Conservation (phyloP, 2,113 vertebrate species). For the Macquaria ambigua region DNA sequence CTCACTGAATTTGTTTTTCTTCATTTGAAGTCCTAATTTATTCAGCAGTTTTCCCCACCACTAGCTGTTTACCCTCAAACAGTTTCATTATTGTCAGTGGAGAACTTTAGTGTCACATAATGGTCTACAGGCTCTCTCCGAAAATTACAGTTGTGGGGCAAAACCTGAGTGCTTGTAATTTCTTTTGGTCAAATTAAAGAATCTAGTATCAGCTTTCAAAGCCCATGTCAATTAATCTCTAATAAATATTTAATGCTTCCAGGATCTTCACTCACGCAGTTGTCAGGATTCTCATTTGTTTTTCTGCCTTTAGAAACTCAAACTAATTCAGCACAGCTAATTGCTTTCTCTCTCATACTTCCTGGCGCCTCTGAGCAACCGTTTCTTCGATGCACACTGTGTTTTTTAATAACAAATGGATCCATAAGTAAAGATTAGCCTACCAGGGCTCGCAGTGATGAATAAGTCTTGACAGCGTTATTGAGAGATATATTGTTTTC, state of each 20-base stretch:
- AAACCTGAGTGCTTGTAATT: conserved; percentile 14
- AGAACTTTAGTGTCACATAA: conserved; percentile 33
- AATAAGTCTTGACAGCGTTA: conserved; percentile 70
- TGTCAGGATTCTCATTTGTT: conserved; percentile 55
- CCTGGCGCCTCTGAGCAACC: conserved; percentile 37
- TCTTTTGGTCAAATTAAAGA: conserved; percentile 35
- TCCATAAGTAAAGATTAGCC: conserved; percentile 60
- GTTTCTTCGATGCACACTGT: conserved; percentile 17
- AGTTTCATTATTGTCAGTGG: conserved; percentile 47
- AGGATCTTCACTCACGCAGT: conserved; percentile 10
- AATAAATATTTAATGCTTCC: conserved; percentile 63
- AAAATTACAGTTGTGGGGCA: conserved; percentile 37
- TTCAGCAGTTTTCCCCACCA: conserved; percentile 16
- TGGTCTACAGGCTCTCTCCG: not conserved
- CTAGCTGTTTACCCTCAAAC: conserved; percentile 36
- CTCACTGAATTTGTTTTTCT: conserved; percentile 32
- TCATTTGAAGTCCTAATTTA: conserved; percentile 47
- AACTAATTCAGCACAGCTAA: conserved; percentile 49
- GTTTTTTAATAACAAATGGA: conserved; percentile 68
- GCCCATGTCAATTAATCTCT: conserved; percentile 21
- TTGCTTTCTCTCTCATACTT: conserved; percentile 24
- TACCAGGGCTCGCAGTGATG: conserved; percentile 40
- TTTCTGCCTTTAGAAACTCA: conserved; percentile 49
- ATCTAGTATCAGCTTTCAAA: conserved; percentile 29
- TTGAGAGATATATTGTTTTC: conserved; percentile 77